A percentile compares a stretch with the other conserved stretches of the same genome.
These are phyloP conservation scores for Cantharis flavilabris DNA, from an alignment of 2,888 invertebrate genomes.

Conservation along the genomic window DNA sequence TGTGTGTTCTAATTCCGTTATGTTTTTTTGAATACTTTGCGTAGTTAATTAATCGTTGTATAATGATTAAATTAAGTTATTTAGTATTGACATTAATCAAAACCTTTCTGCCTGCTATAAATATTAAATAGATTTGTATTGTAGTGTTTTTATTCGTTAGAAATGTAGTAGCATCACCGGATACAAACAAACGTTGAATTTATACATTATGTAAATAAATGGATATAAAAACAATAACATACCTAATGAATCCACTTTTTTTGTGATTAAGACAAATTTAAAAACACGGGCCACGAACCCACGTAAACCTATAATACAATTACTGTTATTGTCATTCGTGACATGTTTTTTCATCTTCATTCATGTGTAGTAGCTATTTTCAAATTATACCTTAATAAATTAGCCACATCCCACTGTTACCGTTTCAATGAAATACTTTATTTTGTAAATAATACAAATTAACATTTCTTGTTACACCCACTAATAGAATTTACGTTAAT, in stretches of 20 bases:
- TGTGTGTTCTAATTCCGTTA: neutral
- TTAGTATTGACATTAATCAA: neutral
- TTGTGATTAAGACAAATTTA: neutral
- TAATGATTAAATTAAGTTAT: neutral
- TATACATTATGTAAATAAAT: neutral
- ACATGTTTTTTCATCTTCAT: neutral
- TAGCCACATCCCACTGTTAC: neutral
- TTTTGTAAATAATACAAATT: neutral
- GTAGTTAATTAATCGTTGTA: neutral
- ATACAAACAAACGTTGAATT: neutral
- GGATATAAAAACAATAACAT: neutral
- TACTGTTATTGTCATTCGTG: neutral
- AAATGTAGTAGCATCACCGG: neutral
- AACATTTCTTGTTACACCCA: neutral
- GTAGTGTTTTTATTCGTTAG: neutral
- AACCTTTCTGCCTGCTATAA: neutral
- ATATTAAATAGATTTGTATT: neutral
- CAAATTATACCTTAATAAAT: neutral
- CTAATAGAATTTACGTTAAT: neutral
- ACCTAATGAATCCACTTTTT: neutral
- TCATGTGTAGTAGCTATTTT: neutral
- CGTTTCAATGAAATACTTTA: neutral
- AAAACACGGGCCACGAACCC: neutral
- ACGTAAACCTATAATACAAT: neutral
- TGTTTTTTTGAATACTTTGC: neutral